Percentiles rank a stretch among this genome's conserved stretches.
Conservation (phyloP, 1,140 invertebrate species). For the Acarapis woodi region DNA sequence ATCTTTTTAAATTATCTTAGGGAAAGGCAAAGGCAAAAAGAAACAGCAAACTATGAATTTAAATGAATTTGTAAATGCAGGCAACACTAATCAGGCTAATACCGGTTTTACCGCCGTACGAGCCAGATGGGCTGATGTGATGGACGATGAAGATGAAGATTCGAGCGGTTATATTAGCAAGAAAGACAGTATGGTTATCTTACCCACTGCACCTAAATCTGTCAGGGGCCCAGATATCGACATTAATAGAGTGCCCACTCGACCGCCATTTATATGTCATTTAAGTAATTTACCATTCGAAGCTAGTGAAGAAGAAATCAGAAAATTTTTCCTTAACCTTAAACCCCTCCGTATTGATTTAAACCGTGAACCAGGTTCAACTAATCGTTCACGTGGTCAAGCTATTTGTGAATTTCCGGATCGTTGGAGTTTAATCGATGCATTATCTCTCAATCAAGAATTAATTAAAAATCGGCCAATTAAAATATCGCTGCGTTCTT, state of each 20-base stretch:
- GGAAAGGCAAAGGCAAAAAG: slow-evolving; percentile 4
- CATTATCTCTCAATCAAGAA: slow-evolving; percentile 41
- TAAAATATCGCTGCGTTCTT: slow-evolving; percentile 34
- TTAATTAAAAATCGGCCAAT: slow-evolving; percentile 30
- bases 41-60: neutral
- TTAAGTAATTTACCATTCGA: slow-evolving; percentile 76
- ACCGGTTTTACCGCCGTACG: slow-evolving; percentile 1
- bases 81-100: neutral
- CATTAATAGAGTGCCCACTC: slow-evolving; percentile 41
- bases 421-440: slow-evolving; percentile 48
- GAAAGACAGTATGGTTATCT: slow-evolving; percentile 16
- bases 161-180: neutral
- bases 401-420: slow-evolving; percentile 77
- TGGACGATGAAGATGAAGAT: slow-evolving; percentile 4
- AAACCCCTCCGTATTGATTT: slow-evolving; percentile 22
- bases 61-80: neutral
- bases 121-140: slow-evolving; percentile 3
- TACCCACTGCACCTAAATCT: slow-evolving; percentile 66
- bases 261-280: slow-evolving; percentile 56
- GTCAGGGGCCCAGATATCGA: slow-evolving; percentile 37
- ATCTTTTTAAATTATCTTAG: too few relatives aligned
- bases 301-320: slow-evolving; percentile 47
- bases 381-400: slow-evolving; percentile 37
- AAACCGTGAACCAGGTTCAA: neutral
- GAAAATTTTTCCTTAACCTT: slow-evolving; percentile 42